A percentile compares a stretch with the other conserved stretches of the same genome.
Evolutionary conservation across 2,888 invertebrate species (phyloP).

Genomic region (Ophion ellenae): DNA sequence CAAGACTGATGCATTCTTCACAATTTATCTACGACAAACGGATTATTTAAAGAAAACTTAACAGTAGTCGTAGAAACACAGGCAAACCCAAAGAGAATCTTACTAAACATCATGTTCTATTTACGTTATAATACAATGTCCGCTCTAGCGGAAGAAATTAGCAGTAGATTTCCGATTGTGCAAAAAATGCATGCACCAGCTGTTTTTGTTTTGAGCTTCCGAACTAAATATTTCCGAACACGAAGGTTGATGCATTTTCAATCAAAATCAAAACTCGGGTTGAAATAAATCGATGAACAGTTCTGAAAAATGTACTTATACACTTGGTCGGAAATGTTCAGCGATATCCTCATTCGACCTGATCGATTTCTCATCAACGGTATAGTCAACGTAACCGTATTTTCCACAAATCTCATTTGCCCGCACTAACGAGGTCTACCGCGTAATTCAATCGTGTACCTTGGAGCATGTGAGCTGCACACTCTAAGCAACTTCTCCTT

Average conservation of each 20-base stretch:
- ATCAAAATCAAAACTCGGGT: not conserved
- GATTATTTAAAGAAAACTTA: too few species aligned
- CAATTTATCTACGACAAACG: too few species aligned
- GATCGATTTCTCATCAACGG: not conserved
- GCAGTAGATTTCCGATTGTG: not conserved
- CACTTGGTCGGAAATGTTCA: not conserved
- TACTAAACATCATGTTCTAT: too few species aligned
- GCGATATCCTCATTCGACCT: not conserved
- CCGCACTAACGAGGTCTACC: slow-evolving; percentile 18
- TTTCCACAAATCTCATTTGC: slow-evolving; percentile 10
- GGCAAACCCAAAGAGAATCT: too few species aligned
- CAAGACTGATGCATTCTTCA: too few species aligned
- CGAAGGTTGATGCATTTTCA: not conserved
- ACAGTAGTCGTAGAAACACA: too few species aligned
- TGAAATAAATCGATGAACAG: not conserved
- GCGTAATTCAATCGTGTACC: slow-evolving; percentile 1
- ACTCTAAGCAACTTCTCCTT: slow-evolving; percentile 8
- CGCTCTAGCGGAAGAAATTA: too few species aligned
- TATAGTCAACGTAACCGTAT: slow-evolving; percentile 9
- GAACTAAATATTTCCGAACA: not conserved
- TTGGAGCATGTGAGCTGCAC: slow-evolving; percentile 1
- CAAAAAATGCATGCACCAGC: not conserved
- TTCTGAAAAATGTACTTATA: not conserved
- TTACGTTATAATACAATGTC: too few species aligned
- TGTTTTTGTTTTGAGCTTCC: not conserved